Percentiles rank a stretch among this genome's conserved stretches.
Evolutionary conservation across 2,888 invertebrate species (phyloP).

Genomic region (Eupithecia subumbrata): DNA sequence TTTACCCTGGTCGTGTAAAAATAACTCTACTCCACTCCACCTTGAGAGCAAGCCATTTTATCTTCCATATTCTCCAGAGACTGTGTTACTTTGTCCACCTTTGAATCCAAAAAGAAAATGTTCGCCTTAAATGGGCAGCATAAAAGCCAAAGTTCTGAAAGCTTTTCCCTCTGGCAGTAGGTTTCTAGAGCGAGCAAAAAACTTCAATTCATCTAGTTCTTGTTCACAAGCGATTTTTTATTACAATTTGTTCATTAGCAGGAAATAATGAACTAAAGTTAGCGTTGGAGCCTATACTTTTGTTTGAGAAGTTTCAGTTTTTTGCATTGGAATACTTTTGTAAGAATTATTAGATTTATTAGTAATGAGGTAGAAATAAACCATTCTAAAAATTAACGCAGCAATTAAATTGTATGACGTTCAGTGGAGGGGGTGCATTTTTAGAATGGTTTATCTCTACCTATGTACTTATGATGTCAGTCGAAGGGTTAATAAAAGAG

Average conservation of each 20-base stretch:
- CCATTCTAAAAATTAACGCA: too few relatives aligned
- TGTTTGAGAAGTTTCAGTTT: not conserved
- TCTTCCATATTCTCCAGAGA: not conserved
- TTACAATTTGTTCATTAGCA: not conserved
- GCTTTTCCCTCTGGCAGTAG: constrained; percentile 16
- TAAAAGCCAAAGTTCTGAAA: constrained; percentile 25
- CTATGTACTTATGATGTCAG: not conserved
- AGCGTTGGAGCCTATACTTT: not conserved
- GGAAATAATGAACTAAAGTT: not conserved
- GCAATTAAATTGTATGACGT: too few relatives aligned
- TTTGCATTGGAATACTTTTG: not conserved
- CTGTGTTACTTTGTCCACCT: constrained; percentile 9
- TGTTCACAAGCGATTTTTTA: not conserved
- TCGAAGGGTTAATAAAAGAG: too few relatives aligned
- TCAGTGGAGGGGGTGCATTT: too few relatives aligned
- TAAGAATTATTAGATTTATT: not conserved
- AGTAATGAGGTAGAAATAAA: not conserved
- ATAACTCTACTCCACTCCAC: not conserved
- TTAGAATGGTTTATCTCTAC: too few relatives aligned
- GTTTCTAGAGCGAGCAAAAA: constrained; percentile 5
- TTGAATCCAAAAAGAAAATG: constrained; percentile 9
- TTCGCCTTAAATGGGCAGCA: not conserved
- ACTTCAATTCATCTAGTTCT: constrained; percentile 8
- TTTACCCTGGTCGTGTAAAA: not conserved
- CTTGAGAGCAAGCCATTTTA: not conserved